Evolutionary conservation across 2,113 vertebrate species (phyloP), one percentile per base, ranked within the genome.

Genomic region (Raja brachyura): DNA sequence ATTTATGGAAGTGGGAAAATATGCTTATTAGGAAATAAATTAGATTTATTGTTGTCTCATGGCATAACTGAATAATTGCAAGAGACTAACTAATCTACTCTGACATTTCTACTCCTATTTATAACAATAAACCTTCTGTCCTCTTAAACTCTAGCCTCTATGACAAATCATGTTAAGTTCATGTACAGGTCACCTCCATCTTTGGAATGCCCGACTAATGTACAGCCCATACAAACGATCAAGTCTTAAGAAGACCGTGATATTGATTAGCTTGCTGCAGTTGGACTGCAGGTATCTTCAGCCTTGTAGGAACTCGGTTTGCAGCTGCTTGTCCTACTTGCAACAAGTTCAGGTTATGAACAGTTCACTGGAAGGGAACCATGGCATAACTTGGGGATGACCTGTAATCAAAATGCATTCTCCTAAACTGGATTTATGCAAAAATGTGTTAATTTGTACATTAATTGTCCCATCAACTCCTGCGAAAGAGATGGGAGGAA

Each of bases 361-460:
- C 39, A 48, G 39, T 48, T 48, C 39, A 48, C 39, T 48, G 39
- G 39, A 48, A 48, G 39, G 39, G 3, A 48, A 48, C 0, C 39
- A 0, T 48, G 39, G 1, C 39, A 48, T 48, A 1, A 48, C 39
- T 48, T 48, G 39, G 39, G 39, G 39, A 48, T 48, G 39, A 48
- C 39, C 39, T 48, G 3, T 4, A 28, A 2, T 28, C 61, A 13
- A 11, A 59, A n/a, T 59, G 63, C 78, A 79, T 81, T 39, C 33
- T 56, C 25, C 20, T 63, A 63, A 63, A 18, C 1, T 10, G 61
- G 83, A 63, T 31, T 8, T 59, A 54, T 59, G 79, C 59, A 66
- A 61, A 66, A 66, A 88, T 88, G 11, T 61, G 28, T 88, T 88
- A 63, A 88, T 88, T 61, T 88, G 59, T 59, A 88, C 28, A 63